These are phyloP conservation scores for Centropus bengalensis DNA, from an alignment of 2,113 vertebrate genomes.

Conservation along the genomic window DNA sequence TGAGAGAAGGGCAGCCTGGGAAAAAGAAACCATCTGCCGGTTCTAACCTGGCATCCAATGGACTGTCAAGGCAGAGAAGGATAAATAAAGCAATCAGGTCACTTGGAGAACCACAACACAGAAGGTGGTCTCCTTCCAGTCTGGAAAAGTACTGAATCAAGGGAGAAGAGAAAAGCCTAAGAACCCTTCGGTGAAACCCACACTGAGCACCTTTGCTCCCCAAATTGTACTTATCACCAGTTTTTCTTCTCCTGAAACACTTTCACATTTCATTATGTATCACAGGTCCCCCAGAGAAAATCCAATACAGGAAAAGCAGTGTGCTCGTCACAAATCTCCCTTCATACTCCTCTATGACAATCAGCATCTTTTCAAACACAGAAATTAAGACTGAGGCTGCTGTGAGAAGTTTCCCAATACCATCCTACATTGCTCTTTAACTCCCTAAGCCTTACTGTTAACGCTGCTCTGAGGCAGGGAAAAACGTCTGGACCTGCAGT, in stretches of 20 bases:
- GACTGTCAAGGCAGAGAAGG: not conserved
- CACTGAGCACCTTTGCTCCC: not conserved
- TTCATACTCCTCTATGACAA: not conserved
- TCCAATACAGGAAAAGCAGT: not conserved
- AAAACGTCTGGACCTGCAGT: not conserved
- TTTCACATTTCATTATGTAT: not conserved
- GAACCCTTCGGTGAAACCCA: not conserved
- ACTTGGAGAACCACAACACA: not conserved
- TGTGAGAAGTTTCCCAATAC: not conserved
- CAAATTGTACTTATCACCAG: not conserved
- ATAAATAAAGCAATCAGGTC: not conserved
- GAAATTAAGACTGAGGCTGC: not conserved
- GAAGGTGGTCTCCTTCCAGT: not conserved
- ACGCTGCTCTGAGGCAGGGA: not conserved
- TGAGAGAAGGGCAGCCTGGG: not conserved
- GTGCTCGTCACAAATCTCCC: not conserved
- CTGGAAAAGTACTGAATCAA: not conserved
- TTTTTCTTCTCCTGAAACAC: not conserved
- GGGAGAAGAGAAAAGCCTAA: not conserved
- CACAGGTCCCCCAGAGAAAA: not conserved
- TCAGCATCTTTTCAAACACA: not conserved
- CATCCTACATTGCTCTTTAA: not conserved
- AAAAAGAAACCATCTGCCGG: not conserved
- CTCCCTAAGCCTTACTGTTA: not conserved
- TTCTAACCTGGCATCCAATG: not conserved